Base-by-base conservation (phyloP, 2,113 vertebrate species). In the Archilochus colubris region DNA sequence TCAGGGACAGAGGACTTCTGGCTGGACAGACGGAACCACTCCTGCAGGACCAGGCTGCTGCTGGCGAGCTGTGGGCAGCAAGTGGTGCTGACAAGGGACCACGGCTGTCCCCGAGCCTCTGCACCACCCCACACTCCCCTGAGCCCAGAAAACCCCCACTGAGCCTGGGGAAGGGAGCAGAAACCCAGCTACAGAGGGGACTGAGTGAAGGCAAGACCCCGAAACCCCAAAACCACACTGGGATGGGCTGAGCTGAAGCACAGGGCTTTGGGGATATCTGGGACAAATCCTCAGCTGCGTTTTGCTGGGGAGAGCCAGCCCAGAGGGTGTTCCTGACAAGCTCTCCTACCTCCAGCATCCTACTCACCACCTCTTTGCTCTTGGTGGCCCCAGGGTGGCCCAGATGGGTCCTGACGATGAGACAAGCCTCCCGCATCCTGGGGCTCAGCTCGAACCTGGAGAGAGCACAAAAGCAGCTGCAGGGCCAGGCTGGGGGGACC, bases 21-120 rank as follows among this genome's bases (percentile, higher is more conserved):
- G 55, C 99, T 99, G 79, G 99, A 99, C 80, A 99, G 97, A 4
- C 98, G 97, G 97, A 99, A 99, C 99, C 99, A 99, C 96, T 99
- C 99, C 44, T 99, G 98, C 88, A 99, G 98, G 79, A 99, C 96
- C 10, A 98, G 97, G 97, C 98, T 95, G 55, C 97, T 89, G 97
- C 98, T 98, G 97, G 98, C 74, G 12, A 99, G 97, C 98, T 99
- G 93, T 4, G 43, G 76, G 88, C 3, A 12, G 24, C 0, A 3
- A 91, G 68, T 2, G 4, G 54, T 3, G 36, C 82, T 89, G 70
- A 87, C 72, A 4, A 9, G 17, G 53, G 31, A 18, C 38, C 1
- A 1, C 0, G 1, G 59, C 21, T 70, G 11, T 30, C 10, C 8
- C 24, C 7, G 18, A 48, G 46, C 46, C 18, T 48, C 46, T 48